Conservation (phyloP, 2,797 vertebrate genomes). For the Rhinophrynus dorsalis region DNA sequence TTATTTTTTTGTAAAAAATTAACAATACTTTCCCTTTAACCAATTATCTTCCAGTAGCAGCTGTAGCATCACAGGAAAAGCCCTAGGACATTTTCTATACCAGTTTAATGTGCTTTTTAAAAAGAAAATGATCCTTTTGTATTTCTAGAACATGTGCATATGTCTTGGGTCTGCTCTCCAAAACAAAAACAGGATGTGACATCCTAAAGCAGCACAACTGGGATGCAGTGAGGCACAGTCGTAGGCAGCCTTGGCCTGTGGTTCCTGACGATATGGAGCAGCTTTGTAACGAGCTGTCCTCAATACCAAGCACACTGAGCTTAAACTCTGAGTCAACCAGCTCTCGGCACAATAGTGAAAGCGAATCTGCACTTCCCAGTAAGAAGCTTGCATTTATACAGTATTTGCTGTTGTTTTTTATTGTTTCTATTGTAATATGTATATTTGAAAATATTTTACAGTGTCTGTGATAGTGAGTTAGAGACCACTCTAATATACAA, state of each 20-base stretch:
- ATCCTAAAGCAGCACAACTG: conserved; percentile 91
- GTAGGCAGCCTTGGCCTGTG: conserved; percentile 92
- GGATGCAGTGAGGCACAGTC: conserved; percentile 94
- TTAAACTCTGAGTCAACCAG: conserved; percentile 95
- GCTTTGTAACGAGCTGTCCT: conserved; percentile 88
- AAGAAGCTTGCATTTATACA: conserved; percentile 56
- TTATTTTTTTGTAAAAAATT: no score
- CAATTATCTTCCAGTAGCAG: no score
- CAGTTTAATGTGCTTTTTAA: no score
- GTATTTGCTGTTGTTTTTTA: not conserved
- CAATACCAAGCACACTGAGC: conserved; percentile 92
- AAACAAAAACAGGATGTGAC: conserved; percentile 95
- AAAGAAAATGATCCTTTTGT: not conserved
- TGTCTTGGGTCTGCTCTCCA: conserved; percentile 89
- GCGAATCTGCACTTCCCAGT: conserved; percentile 93
- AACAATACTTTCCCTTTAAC: no score
- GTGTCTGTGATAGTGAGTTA: no score
- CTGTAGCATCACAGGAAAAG: no score
- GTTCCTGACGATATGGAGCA: conserved; percentile 93
- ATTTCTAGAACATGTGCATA: conserved; percentile 78
- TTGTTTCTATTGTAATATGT: not conserved
- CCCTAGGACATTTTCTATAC: no score
- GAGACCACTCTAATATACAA: no score
- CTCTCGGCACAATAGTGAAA: conserved; percentile 97
- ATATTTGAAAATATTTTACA: no score